Evolutionary conservation across 2,888 invertebrate genomes (phyloP).

Genomic region (Trichogramma evanescens): DNA sequence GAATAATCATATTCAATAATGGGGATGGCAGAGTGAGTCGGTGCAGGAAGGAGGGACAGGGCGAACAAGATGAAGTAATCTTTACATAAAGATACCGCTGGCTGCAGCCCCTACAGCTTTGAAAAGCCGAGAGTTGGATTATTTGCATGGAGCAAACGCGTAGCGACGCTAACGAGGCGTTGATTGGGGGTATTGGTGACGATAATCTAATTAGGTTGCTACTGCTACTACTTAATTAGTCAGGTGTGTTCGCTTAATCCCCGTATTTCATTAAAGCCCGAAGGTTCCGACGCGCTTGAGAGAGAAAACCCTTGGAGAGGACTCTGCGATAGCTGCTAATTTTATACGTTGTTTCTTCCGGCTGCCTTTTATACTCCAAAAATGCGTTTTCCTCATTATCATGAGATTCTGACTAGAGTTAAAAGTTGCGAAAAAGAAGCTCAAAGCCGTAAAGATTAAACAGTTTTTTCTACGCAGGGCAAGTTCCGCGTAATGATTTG

Average conservation of each 20-base stretch:
- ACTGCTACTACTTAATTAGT: conserved; percentile 37
- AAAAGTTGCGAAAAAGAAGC: no score
- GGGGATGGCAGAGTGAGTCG: background rate
- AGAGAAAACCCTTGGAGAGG: conserved; percentile 14
- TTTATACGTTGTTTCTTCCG: no score
- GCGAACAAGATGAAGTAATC: background rate
- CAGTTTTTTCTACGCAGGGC: no score
- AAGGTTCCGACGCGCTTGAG: conserved; percentile 13
- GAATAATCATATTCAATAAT: conserved; percentile 15
- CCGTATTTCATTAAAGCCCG: conserved; percentile 35
- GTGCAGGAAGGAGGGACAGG: background rate
- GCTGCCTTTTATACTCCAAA: no score
- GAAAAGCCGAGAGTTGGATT: conserved; percentile 23
- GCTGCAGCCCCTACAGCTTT: background rate
- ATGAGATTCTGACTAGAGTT: no score
- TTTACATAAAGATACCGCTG: background rate
- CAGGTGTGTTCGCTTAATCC: conserved; percentile 41
- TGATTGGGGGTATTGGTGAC: conserved; percentile 43
- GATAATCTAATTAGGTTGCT: conserved; percentile 37
- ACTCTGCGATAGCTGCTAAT: no score
- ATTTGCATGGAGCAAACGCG: conserved; percentile 35
- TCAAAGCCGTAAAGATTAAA: no score
- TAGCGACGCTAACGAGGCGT: conserved; percentile 38
- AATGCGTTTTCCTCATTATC: no score
- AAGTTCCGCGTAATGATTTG: no score